These are phyloP conservation scores for Anguilla obscura DNA, from an alignment of 2,797 vertebrate species.

Conservation along the genomic window DNA sequence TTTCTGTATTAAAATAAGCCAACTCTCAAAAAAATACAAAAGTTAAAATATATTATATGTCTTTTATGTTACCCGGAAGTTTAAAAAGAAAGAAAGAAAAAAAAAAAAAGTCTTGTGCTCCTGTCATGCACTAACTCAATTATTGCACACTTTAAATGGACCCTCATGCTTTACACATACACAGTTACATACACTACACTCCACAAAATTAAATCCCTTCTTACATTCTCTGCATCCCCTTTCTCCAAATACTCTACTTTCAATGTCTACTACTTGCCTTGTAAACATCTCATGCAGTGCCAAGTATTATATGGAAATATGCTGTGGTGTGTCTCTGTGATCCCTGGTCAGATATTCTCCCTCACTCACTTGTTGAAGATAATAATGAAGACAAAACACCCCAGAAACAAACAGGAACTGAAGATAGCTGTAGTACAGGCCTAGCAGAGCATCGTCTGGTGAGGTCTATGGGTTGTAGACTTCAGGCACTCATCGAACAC, in stretches of 20 bases:
- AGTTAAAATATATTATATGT: conserved; percentile 33
- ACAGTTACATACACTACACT: not conserved
- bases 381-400: too few relatives aligned
- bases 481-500: not conserved
- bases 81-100: not conserved
- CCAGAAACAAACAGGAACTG: too few relatives aligned
- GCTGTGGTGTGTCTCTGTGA: not conserved
- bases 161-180: conserved; percentile 20
- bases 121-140: conserved; percentile 33
- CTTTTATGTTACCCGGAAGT: conserved; percentile 23
- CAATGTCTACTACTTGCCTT: conserved; percentile 1
- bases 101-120: conserved; percentile 24
- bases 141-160: conserved; percentile 36
- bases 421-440: too few relatives aligned
- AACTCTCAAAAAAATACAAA: conserved; percentile 30
- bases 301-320: not conserved
- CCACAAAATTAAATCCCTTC: not conserved
- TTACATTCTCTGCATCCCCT: not conserved
- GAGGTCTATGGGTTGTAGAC: not conserved
- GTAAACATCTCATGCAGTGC: conserved; percentile 19
- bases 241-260: conserved; percentile 18
- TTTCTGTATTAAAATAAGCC: conserved; percentile 43
- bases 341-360: too few relatives aligned
- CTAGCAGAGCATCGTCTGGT: too few relatives aligned
- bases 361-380: not conserved